phyloP scores from a whole-genome alignment of 2,888 invertebrate species.

The Pilophorus perplexus region DNA sequence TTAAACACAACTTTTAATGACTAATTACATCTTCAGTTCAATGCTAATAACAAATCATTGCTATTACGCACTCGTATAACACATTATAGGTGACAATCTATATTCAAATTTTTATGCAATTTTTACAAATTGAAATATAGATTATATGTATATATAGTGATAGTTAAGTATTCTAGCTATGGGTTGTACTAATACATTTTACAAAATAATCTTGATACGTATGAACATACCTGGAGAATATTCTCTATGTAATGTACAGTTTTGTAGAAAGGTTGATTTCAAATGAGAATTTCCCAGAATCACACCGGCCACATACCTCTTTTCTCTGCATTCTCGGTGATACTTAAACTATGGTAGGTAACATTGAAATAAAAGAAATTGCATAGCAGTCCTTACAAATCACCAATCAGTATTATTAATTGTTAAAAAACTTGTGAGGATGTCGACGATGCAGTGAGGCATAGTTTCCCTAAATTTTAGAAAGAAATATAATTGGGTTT shows the following conservation, averaged over 20 bases:
- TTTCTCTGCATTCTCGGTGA: no score
- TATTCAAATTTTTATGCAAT: slow-evolving; percentile 39
- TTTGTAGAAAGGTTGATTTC: no score
- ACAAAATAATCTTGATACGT: slow-evolving; percentile 42
- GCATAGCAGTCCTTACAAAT: no score
- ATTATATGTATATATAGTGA: slow-evolving; percentile 24
- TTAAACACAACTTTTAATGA: slow-evolving; percentile 47
- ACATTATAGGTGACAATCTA: slow-evolving; percentile 26
- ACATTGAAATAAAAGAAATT: no score
- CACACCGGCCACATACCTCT: no score
- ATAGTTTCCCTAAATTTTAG: no score
- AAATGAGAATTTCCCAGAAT: no score
- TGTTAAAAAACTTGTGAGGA: no score
- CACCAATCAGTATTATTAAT: no score
- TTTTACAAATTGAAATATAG: slow-evolving; percentile 35
- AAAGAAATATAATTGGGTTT: no score
- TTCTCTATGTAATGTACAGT: slow-evolving; percentile 18
- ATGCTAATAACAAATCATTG: slow-evolving; percentile 46
- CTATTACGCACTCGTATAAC: slow-evolving; percentile 41
- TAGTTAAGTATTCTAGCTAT: slow-evolving; percentile 9
- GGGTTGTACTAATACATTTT: slow-evolving; percentile 30
- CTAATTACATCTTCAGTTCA: slow-evolving; percentile 47
- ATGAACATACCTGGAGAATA: slow-evolving; percentile 37
- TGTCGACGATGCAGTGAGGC: no score
- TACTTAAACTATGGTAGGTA: no score